A percentile compares a stretch with the other conserved stretches of the same genome.
Evolutionary conservation across 2,888 invertebrate species (phyloP).

Genomic region (Kuschelorhynchus macadamiae): DNA sequence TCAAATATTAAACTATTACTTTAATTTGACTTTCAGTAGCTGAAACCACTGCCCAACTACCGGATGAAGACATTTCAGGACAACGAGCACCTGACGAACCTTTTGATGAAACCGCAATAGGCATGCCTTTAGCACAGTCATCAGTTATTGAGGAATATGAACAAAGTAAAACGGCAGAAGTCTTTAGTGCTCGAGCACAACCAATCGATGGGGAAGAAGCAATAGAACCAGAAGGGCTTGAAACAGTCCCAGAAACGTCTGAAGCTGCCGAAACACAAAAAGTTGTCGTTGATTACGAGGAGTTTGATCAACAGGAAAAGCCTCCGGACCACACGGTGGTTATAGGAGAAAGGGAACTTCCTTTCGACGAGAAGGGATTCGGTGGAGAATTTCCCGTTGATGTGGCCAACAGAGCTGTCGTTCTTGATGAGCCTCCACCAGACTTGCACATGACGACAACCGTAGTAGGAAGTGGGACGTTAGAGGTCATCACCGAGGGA

Average conservation of each 20-base stretch:
- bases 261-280: conserved; percentile 3
- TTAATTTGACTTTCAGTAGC: no score
- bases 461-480: conserved; percentile 62
- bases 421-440: conserved; percentile 57
- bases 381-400: conserved; percentile 54
- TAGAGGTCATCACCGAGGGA: conserved; percentile 66
- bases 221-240: background rate
- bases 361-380: conserved; percentile 37
- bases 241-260: background rate
- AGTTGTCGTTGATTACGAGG: background rate
- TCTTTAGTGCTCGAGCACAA: no score
- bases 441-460: conserved; percentile 63
- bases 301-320: background rate
- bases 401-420: conserved; percentile 55
- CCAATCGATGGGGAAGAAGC: no score
- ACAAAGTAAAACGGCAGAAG: no score
- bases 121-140: no score
- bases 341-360: conserved; percentile 13
- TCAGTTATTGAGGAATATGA: no score
- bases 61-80: no score
- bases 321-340: background rate
- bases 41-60: no score
- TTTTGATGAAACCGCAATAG: no score
- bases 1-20: no score
- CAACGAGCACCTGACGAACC: no score